A percentile compares a stretch with the other conserved stretches of the same genome.
Evolutionary conservation across 2,113 vertebrate species (phyloP).

Genomic region (Pelodiscus sinensis): DNA sequence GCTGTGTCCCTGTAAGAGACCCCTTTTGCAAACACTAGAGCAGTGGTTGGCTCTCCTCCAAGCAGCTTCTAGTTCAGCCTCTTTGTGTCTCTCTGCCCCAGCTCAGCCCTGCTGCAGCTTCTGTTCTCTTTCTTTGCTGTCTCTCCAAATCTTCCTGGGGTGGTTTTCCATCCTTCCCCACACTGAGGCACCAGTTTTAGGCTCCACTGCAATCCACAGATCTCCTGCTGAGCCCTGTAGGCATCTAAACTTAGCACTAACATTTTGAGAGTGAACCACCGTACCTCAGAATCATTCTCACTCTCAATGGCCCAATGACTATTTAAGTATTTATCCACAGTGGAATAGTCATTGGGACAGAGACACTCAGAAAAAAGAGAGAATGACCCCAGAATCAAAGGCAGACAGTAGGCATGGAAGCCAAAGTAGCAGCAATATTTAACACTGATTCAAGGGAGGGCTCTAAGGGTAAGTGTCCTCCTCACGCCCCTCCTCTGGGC

Average conservation of each 20-base stretch:
- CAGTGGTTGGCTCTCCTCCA: background rate
- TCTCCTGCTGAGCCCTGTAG: background rate
- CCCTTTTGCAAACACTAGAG: background rate
- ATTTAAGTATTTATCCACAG: no score
- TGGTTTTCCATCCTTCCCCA: background rate
- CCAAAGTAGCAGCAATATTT: no score
- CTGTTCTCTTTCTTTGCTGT: background rate
- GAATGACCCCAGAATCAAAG: no score
- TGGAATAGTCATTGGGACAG: no score
- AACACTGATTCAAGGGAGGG: no score
- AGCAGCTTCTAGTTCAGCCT: background rate
- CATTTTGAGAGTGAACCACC: background rate
- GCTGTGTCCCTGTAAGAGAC: background rate
- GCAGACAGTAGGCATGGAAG: no score
- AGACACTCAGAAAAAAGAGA: no score
- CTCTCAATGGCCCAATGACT: no score
- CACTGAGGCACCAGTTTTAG: background rate
- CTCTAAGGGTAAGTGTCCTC: no score
- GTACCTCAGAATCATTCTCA: no score
- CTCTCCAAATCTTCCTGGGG: background rate
- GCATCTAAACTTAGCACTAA: background rate
- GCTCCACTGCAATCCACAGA: background rate
- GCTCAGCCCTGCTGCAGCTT: background rate
- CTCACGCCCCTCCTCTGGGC: no score
- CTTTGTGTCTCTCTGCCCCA: background rate